Conservation (phyloP, 2,797 vertebrate species). For the Micromesistius poutassou region DNA sequence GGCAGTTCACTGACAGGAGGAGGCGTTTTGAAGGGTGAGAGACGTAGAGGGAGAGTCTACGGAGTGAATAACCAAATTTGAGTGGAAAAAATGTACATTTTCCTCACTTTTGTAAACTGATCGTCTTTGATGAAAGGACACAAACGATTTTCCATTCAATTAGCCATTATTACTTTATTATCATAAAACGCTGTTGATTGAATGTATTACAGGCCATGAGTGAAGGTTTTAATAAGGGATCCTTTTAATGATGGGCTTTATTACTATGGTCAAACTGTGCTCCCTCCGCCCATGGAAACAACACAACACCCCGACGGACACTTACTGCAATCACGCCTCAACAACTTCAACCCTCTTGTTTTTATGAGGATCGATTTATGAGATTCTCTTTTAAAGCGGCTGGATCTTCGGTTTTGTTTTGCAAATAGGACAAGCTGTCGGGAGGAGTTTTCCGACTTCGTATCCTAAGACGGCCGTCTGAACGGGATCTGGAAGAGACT, state of each 20-base stretch:
- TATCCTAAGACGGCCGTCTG: slow-evolving; percentile 37
- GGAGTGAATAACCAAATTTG: neutral
- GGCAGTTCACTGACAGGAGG: slow-evolving; percentile 53
- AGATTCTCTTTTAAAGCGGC: slow-evolving; percentile 40
- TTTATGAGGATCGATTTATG: neutral
- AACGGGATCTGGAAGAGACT: slow-evolving; percentile 31
- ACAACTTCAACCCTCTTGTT: neutral
- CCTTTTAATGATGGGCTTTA: too few relatives aligned
- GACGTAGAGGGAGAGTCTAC: neutral
- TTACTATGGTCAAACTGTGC: neutral
- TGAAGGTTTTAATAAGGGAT: too few relatives aligned
- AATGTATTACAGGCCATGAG: too few relatives aligned
- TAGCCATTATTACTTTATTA: neutral
- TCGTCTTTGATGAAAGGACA: neutral
- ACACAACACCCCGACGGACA: neutral
- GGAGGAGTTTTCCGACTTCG: slow-evolving; percentile 31
- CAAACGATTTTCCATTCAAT: neutral
- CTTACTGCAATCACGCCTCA: neutral
- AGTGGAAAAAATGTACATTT: neutral
- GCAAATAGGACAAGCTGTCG: slow-evolving; percentile 48
- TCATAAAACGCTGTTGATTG: neutral
- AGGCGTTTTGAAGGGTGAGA: neutral
- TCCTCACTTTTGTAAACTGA: neutral
- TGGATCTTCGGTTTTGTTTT: slow-evolving; percentile 60
- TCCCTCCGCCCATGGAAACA: neutral